Percentiles rank a stretch among this genome's conserved stretches.
Conservation (phyloP, 2,797 vertebrate genomes). For the Parauchenoglanis ngamensis region DNA sequence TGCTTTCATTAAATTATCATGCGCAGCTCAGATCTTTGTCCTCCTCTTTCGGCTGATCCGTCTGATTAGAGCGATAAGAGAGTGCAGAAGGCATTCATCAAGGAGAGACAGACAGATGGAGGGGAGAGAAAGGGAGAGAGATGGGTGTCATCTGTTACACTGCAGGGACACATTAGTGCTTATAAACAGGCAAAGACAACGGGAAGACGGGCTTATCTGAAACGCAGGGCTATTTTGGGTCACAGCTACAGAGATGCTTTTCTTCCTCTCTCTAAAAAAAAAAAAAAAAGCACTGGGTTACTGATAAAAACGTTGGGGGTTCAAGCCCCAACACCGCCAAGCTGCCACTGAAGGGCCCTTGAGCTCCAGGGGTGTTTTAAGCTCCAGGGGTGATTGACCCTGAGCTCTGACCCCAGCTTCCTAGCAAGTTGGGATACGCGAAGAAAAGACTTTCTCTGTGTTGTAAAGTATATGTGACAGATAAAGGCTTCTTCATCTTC, state of each 20-base stretch:
- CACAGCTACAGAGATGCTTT: neutral
- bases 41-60: conserved; percentile 24
- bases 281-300: too few relatives aligned
- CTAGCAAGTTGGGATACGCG: too few relatives aligned
- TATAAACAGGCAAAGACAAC: neutral
- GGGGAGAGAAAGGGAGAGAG: conserved; percentile 10
- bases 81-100: conserved; percentile 46
- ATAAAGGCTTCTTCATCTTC: too few relatives aligned
- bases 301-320: too few relatives aligned
- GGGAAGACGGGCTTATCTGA: conserved; percentile 11
- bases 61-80: conserved; percentile 52
- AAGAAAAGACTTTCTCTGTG: too few relatives aligned
- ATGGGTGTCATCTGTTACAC: conserved; percentile 22
- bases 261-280: too few relatives aligned
- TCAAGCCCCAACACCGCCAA: too few relatives aligned
- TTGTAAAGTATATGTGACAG: too few relatives aligned
- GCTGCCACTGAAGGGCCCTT: too few relatives aligned
- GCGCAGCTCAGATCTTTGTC: conserved; percentile 36
- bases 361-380: too few relatives aligned
- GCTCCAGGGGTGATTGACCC: too few relatives aligned
- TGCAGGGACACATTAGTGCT: conserved; percentile 15
- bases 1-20: conserved; percentile 47
- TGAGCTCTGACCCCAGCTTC: too few relatives aligned
- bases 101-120: neutral
- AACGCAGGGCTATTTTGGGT: neutral